A percentile compares a stretch with the other conserved stretches of the same genome.
Conservation (phyloP, 2,113 vertebrate genomes). For the Halcyon malimbica region DNA sequence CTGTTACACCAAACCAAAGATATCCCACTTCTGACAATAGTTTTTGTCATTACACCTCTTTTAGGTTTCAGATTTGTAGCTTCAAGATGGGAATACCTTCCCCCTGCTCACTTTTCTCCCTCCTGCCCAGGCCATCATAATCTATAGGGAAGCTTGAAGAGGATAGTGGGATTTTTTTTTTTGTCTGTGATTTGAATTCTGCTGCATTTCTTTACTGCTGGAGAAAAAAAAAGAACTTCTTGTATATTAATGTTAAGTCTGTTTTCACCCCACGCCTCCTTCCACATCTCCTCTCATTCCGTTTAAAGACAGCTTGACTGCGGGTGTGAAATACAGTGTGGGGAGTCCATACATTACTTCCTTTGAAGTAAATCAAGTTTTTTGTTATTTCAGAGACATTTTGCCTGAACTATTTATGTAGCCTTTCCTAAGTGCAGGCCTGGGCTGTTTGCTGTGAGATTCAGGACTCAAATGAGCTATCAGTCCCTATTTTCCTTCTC, state of each 20-base stretch:
- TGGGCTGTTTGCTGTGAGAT: neutral
- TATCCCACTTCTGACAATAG: neutral
- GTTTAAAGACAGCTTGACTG: slow-evolving; percentile 19
- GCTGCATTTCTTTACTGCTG: neutral
- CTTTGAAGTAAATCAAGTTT: slow-evolving; percentile 14
- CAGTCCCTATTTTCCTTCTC: neutral
- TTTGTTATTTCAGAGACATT: neutral
- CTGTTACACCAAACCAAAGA: neutral
- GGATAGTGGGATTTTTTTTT: neutral
- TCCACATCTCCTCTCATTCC: neutral
- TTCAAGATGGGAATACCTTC: neutral
- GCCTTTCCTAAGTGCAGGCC: neutral
- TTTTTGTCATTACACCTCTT: neutral
- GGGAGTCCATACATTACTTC: neutral
- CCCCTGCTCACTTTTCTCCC: neutral
- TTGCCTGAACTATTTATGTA: neutral
- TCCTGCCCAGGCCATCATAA: neutral
- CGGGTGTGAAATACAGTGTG: neutral
- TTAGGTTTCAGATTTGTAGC: neutral
- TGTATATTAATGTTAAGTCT: neutral
- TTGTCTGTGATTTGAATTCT: neutral
- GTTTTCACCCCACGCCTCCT: neutral
- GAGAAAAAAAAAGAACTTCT: neutral
- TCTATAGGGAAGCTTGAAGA: neutral
- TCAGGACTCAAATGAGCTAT: neutral